phyloP scores from a whole-genome alignment of 2,888 invertebrate species.

The Diarsia mendica region DNA sequence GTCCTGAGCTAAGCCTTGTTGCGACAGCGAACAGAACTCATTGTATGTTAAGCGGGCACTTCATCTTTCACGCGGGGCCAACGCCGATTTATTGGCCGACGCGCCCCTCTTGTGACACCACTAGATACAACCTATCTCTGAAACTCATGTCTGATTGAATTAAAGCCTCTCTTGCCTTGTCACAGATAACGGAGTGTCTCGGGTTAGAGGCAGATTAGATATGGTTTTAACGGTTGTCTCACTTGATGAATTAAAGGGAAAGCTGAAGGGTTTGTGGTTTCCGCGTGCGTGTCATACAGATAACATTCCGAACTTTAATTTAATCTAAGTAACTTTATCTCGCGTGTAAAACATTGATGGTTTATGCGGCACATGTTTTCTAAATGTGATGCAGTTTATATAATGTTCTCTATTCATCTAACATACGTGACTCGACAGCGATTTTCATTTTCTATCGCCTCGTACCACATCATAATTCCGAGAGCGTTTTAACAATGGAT shows the following conservation, averaged over 20 bases:
- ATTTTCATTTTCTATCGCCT: slow-evolving; percentile 56
- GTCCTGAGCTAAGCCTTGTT: slow-evolving; percentile 79
- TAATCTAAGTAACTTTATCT: slow-evolving; percentile 39
- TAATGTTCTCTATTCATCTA: slow-evolving; percentile 53
- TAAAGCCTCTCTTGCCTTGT: slow-evolving; percentile 76
- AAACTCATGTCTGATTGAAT: slow-evolving; percentile 76
- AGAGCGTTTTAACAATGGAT: slow-evolving; percentile 70
- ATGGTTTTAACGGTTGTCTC: slow-evolving; percentile 65
- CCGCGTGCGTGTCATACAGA: slow-evolving; percentile 48
- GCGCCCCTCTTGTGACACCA: slow-evolving; percentile 85
- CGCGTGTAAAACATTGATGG: slow-evolving; percentile 36
- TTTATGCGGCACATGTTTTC: slow-evolving; percentile 44
- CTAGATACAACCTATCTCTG: slow-evolving; percentile 75
- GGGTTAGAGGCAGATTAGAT: slow-evolving; percentile 72
- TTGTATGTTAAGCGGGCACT: slow-evolving; percentile 90
- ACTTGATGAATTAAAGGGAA: slow-evolving; percentile 63
- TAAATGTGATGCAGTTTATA: slow-evolving; percentile 57
- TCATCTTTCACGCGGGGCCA: slow-evolving; percentile 85
- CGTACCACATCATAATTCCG: slow-evolving; percentile 64
- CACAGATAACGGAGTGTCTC: slow-evolving; percentile 75
- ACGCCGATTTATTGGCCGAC: slow-evolving; percentile 87
- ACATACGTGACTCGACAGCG: slow-evolving; percentile 58
- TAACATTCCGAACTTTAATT: slow-evolving; percentile 49
- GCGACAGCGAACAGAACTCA: slow-evolving; percentile 84
- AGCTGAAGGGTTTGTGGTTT: slow-evolving; percentile 59